Conservation (phyloP, 2,113 vertebrate species). For the Prolemur simus region DNA sequence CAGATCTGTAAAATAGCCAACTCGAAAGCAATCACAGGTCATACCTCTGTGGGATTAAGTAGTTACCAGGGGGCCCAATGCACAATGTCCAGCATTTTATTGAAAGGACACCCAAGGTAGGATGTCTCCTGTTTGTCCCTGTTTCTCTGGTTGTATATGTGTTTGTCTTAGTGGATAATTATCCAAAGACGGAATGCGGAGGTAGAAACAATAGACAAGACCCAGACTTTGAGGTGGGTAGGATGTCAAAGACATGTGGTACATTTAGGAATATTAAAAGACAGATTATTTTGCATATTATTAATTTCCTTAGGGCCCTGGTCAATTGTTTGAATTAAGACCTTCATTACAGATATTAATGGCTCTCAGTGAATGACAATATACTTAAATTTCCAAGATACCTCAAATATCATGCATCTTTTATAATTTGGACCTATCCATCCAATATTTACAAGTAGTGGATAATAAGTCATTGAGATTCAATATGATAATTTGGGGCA, state of each 20-base stretch:
- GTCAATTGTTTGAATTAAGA: neutral
- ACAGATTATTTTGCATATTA: neutral
- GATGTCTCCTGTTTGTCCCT: neutral
- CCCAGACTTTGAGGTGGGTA: neutral
- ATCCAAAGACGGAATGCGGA: neutral
- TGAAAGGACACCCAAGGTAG: neutral
- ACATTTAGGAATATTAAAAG: neutral
- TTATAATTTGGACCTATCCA: neutral
- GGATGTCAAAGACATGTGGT: fast-evolving
- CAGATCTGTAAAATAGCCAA: neutral
- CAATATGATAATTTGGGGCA: neutral
- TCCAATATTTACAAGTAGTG: neutral
- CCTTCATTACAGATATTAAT: neutral
- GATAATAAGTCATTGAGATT: neutral
- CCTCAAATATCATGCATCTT: neutral
- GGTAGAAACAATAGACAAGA: neutral
- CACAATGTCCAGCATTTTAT: neutral
- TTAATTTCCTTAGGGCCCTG: neutral
- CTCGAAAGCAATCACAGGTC: neutral
- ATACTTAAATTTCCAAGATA: neutral
- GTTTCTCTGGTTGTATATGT: fast-evolving
- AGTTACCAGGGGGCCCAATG: neutral
- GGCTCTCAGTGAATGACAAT: neutral
- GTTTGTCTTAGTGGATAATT: neutral
- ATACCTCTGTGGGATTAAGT: neutral